phyloP scores from a whole-genome alignment of 2,888 invertebrate genomes.

The Oscheius myriophilus region DNA sequence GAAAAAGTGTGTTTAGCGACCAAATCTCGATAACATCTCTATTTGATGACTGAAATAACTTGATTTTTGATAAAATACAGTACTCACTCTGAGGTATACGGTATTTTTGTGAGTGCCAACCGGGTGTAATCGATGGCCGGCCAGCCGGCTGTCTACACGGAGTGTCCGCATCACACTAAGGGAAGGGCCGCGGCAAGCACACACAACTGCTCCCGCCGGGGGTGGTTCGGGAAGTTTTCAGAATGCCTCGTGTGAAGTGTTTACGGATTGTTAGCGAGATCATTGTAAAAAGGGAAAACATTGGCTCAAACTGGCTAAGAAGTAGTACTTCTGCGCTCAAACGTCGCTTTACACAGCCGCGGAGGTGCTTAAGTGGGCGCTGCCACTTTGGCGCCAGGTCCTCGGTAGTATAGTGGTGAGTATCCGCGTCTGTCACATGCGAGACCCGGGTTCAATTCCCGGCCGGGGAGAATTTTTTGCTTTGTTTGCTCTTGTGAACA shows the following conservation, averaged over 20 bases:
- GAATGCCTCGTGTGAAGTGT: too few species aligned
- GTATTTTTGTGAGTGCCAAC: slow-evolving; percentile 24
- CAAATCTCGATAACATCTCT: slow-evolving; percentile 18
- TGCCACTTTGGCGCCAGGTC: slow-evolving; percentile 25
- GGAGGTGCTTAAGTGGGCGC: too few species aligned
- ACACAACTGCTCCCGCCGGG: too few species aligned
- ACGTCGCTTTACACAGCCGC: too few species aligned
- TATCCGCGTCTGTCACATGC: slow-evolving; percentile 69
- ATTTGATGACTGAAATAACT: neutral
- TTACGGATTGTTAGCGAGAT: too few species aligned
- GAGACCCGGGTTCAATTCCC: slow-evolving; percentile 69
- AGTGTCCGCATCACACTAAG: slow-evolving; percentile 30
- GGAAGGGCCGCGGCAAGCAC: neutral
- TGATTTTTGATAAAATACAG: neutral
- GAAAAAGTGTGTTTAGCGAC: slow-evolving; percentile 25
- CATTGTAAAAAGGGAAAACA: too few species aligned
- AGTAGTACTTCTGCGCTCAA: too few species aligned
- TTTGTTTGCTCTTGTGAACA: neutral
- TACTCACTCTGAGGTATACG: slow-evolving; percentile 18
- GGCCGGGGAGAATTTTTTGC: slow-evolving; percentile 60
- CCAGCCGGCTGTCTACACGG: slow-evolving; percentile 21
- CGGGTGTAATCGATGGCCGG: slow-evolving; percentile 24
- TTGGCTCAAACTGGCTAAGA: too few species aligned
- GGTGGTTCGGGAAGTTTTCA: too few species aligned
- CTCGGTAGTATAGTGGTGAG: slow-evolving; percentile 68